Base-by-base conservation (phyloP, 2,888 invertebrate genomes). In the Hypsopygia costalis region DNA sequence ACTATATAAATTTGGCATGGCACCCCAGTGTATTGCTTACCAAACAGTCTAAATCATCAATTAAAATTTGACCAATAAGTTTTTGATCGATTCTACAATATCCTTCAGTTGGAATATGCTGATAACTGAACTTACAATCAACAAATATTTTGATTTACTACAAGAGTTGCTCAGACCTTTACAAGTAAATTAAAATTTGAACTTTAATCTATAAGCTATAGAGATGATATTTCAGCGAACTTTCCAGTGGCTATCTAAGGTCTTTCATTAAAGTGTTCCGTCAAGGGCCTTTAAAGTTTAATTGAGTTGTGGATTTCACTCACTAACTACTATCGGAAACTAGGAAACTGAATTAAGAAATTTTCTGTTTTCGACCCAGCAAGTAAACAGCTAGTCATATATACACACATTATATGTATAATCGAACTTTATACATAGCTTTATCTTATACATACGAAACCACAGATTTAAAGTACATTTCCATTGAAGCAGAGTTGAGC, bases 261-360 rank as follows among this genome's bases (percentile, higher is more conserved):
- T 31, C 39, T 47, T 47, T 37, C 43, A 68, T 69, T 65, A 63
- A 72, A 62, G 61, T 58, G 65, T 60, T 65, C 57, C 58, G 69
- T 70, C 66, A 71, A 75, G 72, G 67, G 62, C 67, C 61, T 74
- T 71, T 68, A 73, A 81, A 81, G 79, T 81, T 81, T 71, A 79
- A 81, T 81, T 79, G 79, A 81, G 77, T 80, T 80, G 75, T 69
- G 70, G 71, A 74, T 76, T 77, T 69, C 61, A 63, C 69, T 55
- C 68, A 72, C 65, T 75, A 71, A 75, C 70, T 58, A 66, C 69
- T 70, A 71, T 71, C 54, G 65, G 62, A 55, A 73, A 73, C 70
- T 73, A 65, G 54, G 55, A 61, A 70, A 74, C 55, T 59, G 59
- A 63, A 61, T 69, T 62, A 68, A 58, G 58, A 68, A 65, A 67